Base-by-base conservation (phyloP, 2,113 vertebrate genomes). In the Coptodon bakossiorum region DNA sequence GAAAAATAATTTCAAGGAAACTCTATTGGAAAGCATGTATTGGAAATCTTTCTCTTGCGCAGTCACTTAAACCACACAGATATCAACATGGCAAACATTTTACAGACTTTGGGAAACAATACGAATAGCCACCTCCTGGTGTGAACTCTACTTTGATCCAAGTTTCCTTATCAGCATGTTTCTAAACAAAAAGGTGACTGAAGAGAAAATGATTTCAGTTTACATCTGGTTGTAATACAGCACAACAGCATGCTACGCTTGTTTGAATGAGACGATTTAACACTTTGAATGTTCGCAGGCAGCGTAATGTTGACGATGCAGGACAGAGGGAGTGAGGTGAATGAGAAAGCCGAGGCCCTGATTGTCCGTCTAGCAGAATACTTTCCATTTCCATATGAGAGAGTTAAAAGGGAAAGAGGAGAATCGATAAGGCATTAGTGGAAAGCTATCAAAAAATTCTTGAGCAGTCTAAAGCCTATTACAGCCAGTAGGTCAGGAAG, bases 341-440 rank as follows among this genome's bases (percentile, higher is more conserved):
- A 86, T 90, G 63, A 61, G 68, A 86, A 53, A 54, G 43, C 68
- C 24, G 40, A 95, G 86, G 81, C 85, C 82, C 81, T 86, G 89
- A 92, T 89, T 88, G 80, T 92, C 91, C 90, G 86, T 93, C 90
- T 61, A 52, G 86, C 88, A 84, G 86, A 94, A 92, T 91, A 93
- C 84, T 96, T 96, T 96, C 95, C 93, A 94, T 92, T 93, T 94
- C 88, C 86, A 92, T 88, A 90, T 81, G 88, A 91, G 88, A 88
- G 92, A 93, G 90, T 92, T 96, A 91, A 95, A 95, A 95, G 90
- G 94, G 93, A 95, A 95, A 92, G 85, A 88, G 53, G 83, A 56
- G 82, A 94, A 96, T 97, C 96, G 90, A 97, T 97, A 96, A 95
- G 84, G 92, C 95, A 95, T 96, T 96, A 96, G 93, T 89, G 90